Base-by-base conservation (phyloP, 1,140 invertebrate genomes). In the Calliphora vicina region DNA sequence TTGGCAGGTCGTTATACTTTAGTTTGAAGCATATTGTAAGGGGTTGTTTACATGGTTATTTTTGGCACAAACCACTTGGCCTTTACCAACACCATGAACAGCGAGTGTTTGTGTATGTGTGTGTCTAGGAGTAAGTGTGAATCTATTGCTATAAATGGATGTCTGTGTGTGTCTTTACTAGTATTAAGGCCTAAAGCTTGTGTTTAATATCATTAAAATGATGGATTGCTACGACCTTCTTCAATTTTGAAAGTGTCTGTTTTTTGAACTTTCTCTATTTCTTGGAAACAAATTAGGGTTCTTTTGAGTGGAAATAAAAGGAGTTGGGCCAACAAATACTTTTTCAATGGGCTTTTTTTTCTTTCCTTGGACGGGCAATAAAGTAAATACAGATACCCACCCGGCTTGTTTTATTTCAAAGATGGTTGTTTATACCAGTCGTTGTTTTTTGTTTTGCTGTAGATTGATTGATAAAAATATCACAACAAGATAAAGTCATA, bases 191-290 rank as follows among this genome's bases (percentile, higher is more conserved):
- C 74, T 26, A 78, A 78, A 43, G 74, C 35, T 43, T 78, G 74
- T 78, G 74, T 78, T 78, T 78, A 78, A 78, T 78, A 78, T 78
- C 74, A 78, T 78, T 78, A 78, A 71, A 43, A 73, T 83, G 82
- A 83, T 83, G 76, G 76, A 83, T 83, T 83, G 76, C 76, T 71
- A 35, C 78, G 82, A 80, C 76, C 82, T 80, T 76, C 76, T 83
- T 83, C 78, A 83, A 71, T 83, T 80, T 80, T 80, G 42, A 80
- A 67, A 71, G 74, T 61, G 17, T 29, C 74, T 67, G 57, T 71
- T 83, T 83, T 67, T 29, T 80, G 13, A 42, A 17, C 5, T 25
- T 83, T 80, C 27, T 67, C 29, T 27, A 71, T 50, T 23, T 72
- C 29, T 10, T 17, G 74, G 20, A 78, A 78, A 78, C 74, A 78